Conservation (phyloP, 1,140 invertebrate species). For the Macrocentrus cingulum region DNA sequence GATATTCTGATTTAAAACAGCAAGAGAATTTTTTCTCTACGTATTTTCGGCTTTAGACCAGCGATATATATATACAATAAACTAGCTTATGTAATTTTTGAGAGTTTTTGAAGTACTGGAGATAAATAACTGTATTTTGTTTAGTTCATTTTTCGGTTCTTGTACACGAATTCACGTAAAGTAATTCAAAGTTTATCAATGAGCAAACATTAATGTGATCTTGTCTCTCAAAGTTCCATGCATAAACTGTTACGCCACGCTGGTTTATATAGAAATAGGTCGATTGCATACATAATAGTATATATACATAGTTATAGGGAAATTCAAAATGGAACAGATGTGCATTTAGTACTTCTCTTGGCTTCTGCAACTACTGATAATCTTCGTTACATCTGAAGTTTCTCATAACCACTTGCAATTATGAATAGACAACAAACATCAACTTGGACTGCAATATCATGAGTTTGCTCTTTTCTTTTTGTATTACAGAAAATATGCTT, state of each 20-base stretch:
- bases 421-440: not conserved
- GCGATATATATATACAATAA: too few relatives aligned
- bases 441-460: not conserved
- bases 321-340: conserved; percentile 26
- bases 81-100: too few relatives aligned
- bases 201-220: conserved; percentile 16
- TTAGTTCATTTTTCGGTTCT: too few relatives aligned
- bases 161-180: not conserved
- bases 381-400: not conserved
- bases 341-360: not conserved
- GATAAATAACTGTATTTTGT: too few relatives aligned
- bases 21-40: too few relatives aligned
- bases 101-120: too few relatives aligned
- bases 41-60: too few relatives aligned
- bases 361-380: not conserved
- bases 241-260: conserved; percentile 23
- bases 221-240: conserved; percentile 21
- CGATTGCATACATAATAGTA: conserved; percentile 1
- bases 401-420: not conserved
- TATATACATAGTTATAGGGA: too few relatives aligned
- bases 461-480: conserved; percentile 38
- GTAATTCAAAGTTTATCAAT: conserved; percentile 28
- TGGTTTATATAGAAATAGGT: conserved; percentile 17
- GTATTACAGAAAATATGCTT: conserved; percentile 66
- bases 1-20: too few relatives aligned